Evolutionary conservation across 2,797 vertebrate genomes (phyloP).

Genomic region (Cercopithecus neglectus): DNA sequence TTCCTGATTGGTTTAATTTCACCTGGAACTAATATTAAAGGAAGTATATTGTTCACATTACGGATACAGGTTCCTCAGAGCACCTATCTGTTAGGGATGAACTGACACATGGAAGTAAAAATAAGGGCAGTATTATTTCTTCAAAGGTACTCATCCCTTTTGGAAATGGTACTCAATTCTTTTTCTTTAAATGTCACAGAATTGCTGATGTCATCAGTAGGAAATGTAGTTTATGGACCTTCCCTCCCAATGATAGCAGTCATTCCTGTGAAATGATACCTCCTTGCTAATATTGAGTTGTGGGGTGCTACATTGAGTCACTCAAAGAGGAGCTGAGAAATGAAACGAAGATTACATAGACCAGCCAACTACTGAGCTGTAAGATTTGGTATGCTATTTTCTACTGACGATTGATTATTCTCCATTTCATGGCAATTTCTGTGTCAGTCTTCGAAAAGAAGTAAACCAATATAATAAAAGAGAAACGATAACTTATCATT

Average conservation of each 20-base stretch:
- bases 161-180: not conserved
- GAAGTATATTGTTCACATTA: not conserved
- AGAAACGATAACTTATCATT: not conserved
- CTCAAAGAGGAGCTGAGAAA: not conserved
- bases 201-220: not conserved
- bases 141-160: not conserved
- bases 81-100: not conserved
- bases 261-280: not conserved
- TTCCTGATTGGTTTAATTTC: conserved; percentile 25
- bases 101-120: conserved; percentile 25
- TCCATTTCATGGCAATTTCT: not conserved
- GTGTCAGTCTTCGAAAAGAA: conserved; percentile 5
- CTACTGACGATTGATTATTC: not conserved
- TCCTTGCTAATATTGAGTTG: not conserved
- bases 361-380: not conserved
- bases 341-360: not conserved
- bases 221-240: not conserved
- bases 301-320: not conserved
- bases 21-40: not conserved
- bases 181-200: not conserved
- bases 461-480: not conserved
- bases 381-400: not conserved
- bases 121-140: conserved; percentile 32
- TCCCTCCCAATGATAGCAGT: not conserved
- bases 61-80: not conserved